Conservation (phyloP, 2,113 vertebrate species). For the Amblyopsis rosae region DNA sequence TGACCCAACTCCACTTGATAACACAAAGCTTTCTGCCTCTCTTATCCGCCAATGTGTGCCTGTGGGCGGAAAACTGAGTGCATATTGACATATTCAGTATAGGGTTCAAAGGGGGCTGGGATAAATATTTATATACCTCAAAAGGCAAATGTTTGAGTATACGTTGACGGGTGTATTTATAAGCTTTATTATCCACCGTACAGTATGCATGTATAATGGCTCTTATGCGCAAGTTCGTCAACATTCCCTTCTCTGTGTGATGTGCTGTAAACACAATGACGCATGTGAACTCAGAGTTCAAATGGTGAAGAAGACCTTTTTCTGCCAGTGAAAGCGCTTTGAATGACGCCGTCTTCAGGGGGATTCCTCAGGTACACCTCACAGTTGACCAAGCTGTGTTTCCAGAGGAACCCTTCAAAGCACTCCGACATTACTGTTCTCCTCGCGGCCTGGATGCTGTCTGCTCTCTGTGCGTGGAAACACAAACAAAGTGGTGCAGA, state of each 20-base stretch:
- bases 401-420: not conserved
- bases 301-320: not conserved
- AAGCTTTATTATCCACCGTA: conserved; percentile 7
- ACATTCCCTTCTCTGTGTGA: not conserved
- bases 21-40: conserved; percentile 60
- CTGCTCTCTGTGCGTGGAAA: too few relatives aligned
- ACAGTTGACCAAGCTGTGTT: not conserved
- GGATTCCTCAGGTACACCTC: not conserved
- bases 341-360: not conserved
- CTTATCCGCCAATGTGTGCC: conserved; percentile 42
- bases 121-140: conserved; percentile 66
- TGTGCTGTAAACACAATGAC: too few relatives aligned
- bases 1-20: conserved; percentile 62
- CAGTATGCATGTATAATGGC: conserved; percentile 2
- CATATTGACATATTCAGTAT: conserved; percentile 64
- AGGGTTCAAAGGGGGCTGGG: conserved; percentile 50
- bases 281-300: not conserved
- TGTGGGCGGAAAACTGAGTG: conserved; percentile 55
- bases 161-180: conserved; percentile 41
- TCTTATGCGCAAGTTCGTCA: not conserved
- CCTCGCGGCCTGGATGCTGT: too few relatives aligned
- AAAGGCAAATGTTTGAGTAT: conserved; percentile 41
- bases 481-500: too few relatives aligned
- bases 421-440: not conserved
- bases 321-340: not conserved